Base-by-base conservation (phyloP, 2,797 vertebrate species). In the Pangasius larnaudii region DNA sequence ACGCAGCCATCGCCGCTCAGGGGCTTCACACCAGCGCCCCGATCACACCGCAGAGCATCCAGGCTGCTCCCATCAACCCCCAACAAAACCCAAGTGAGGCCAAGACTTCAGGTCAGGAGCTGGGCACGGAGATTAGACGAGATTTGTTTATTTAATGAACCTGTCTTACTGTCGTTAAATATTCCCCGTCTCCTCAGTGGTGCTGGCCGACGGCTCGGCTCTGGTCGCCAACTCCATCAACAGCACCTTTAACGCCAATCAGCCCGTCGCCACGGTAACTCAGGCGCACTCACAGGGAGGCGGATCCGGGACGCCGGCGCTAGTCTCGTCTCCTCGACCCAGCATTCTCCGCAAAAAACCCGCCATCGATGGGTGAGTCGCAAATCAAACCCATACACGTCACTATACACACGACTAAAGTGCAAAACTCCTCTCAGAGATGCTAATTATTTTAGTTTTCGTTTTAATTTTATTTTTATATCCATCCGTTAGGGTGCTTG, bases 311-410 rank as follows among this genome's bases (percentile, higher is more conserved):
- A 94, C 95, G 4, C 97, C 98, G 5, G 95, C 97, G 13, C 96
- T 98, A 90, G 98, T 97, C 86, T 98, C 98, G 0, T 99, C 98
- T 30, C 98, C 99, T 0, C 95, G 98, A 87, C 99, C 99, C 0
- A 99, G 99, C 93, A 99, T 99, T 93, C 97, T 99, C 5, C 97
- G 98, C 82, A 99, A 99, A 95, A 99, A 99, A 72, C 97, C 98
- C 1, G 92, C 98, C 86, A 96, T 96, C 0, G 99, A 99, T 86
- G 96, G 97, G 99, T 99, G 90, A 97, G 94, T 86, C 10, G 42
- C 39, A 3, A 10, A 42, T 58, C 30, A 10, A 3, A 7, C 39
- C 19, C 11, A 1, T 3, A 1, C 22, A n/a, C 75, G 19, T n/a
- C 30, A 39, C 18, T 53, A 11, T 27, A 61, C 46, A 30, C 24